phyloP scores from a whole-genome alignment of 2,797 vertebrate species.

The Gobionotothen gibberifrons region DNA sequence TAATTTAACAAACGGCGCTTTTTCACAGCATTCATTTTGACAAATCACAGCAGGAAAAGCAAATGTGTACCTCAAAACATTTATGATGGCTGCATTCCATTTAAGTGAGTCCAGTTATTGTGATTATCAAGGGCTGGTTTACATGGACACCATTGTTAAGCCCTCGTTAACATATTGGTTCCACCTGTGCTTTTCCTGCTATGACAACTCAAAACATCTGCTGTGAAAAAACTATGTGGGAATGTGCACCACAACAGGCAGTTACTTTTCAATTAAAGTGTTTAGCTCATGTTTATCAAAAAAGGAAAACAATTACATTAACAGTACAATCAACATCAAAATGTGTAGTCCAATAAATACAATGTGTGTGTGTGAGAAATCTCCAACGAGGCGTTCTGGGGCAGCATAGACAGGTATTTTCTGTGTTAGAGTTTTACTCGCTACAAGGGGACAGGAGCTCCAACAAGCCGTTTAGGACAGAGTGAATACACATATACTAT shows the following conservation, averaged over 20 bases:
- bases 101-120: neutral
- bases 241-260: neutral
- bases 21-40: conserved; percentile 9
- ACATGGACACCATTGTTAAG: neutral
- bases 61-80: neutral
- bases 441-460: no score
- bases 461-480: no score
- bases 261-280: neutral
- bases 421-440: no score
- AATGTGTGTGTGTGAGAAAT: no score
- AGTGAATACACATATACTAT: no score
- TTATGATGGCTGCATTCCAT: neutral
- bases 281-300: neutral
- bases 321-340: neutral
- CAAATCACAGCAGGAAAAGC: neutral
- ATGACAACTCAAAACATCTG: neutral
- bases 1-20: neutral
- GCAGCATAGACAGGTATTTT: no score
- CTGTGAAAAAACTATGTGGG: neutral
- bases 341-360: neutral
- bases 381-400: no score
- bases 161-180: neutral
- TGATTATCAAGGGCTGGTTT: neutral
- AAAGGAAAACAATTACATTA: neutral
- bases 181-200: conserved; percentile 1